These are phyloP conservation scores for Anarsia innoxiella DNA, from an alignment of 2,888 invertebrate genomes.

Conservation along the genomic window DNA sequence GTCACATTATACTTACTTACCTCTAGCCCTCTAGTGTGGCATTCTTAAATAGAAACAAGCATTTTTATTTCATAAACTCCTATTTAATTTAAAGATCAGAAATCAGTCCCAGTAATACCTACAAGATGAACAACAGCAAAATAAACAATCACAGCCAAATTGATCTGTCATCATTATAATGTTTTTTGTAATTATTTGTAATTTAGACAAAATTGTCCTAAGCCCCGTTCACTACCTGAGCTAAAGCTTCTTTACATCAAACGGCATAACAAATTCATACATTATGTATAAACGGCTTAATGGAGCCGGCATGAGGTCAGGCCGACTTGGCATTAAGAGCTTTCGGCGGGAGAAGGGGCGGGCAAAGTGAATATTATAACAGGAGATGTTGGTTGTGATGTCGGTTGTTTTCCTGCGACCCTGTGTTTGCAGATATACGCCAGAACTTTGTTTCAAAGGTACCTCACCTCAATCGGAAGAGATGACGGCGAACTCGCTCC, in stretches of 20 bases:
- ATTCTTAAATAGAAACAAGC: too few relatives aligned
- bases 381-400: conserved; percentile 36
- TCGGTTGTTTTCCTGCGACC: conserved; percentile 26
- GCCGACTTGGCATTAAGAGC: conserved; percentile 71
- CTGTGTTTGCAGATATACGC: conserved; percentile 12
- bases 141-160: background rate
- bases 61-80: too few relatives aligned
- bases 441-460: conserved; percentile 7
- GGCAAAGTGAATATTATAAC: conserved; percentile 73
- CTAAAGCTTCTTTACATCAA: conserved; percentile 73
- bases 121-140: too few relatives aligned
- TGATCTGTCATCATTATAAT: background rate
- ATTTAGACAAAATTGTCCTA: conserved; percentile 42
- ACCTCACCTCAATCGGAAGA: conserved; percentile 5
- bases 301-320: conserved; percentile 73
- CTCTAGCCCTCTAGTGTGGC: too few relatives aligned
- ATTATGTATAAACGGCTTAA: conserved; percentile 75
- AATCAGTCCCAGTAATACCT: too few relatives aligned
- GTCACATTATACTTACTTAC: too few relatives aligned
- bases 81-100: too few relatives aligned
- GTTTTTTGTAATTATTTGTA: conserved; percentile 1
- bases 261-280: conserved; percentile 75
- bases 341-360: conserved; percentile 47
- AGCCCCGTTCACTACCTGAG: conserved; percentile 65
- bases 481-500: too few relatives aligned